phyloP scores from a whole-genome alignment of 2,888 invertebrate genomes.

The Omphaloscelis lunosa region DNA sequence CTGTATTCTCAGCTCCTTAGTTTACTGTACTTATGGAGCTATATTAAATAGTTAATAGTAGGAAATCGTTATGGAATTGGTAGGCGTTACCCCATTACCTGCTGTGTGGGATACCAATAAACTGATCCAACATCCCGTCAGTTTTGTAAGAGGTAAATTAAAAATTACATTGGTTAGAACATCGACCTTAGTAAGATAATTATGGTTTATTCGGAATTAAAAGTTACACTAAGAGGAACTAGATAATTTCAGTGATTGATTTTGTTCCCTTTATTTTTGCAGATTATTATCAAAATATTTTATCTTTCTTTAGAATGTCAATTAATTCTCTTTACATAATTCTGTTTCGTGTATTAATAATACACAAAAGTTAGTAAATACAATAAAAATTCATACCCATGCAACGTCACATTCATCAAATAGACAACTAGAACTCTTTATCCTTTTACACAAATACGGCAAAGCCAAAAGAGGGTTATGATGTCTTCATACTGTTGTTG shows the following conservation, averaged over 20 bases:
- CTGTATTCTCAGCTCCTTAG: background rate
- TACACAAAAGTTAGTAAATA: background rate
- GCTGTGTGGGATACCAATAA: slow-evolving; percentile 62
- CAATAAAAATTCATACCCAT: background rate
- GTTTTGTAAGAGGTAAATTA: slow-evolving; percentile 27
- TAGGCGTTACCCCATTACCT: slow-evolving; percentile 51
- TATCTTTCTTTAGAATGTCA: background rate
- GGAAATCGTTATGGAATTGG: slow-evolving; percentile 44
- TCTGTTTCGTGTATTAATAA: background rate
- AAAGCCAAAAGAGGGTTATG: background rate
- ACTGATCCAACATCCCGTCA: slow-evolving; percentile 42
- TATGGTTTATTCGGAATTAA: background rate
- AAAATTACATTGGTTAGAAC: slow-evolving; percentile 25
- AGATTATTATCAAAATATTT: background rate
- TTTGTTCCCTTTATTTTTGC: background rate
- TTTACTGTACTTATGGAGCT: slow-evolving; percentile 7
- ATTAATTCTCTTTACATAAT: background rate
- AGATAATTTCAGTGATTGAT: background rate
- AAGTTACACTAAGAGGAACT: background rate
- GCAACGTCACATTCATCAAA: background rate
- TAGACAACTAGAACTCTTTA: background rate
- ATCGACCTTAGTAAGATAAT: slow-evolving; percentile 12
- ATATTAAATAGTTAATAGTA: slow-evolving; percentile 34
- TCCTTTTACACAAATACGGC: background rate
- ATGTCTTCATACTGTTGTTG: too few species aligned